Conservation (phyloP, 2,113 vertebrate species). For the Atherinomorus stipes region DNA sequence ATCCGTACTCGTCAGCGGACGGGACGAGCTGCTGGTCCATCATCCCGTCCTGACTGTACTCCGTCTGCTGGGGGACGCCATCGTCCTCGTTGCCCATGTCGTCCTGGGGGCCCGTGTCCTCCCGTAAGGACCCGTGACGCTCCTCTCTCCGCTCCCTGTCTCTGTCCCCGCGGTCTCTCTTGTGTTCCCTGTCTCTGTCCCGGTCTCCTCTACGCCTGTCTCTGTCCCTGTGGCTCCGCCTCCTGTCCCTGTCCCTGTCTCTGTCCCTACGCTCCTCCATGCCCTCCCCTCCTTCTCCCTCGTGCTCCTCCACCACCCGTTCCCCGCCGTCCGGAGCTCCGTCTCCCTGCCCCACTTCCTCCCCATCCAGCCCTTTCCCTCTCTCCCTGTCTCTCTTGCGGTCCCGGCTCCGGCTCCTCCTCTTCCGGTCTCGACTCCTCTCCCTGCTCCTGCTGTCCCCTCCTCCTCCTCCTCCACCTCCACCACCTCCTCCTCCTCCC, state of each 20-base stretch:
- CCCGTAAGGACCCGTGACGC: conserved; percentile 69
- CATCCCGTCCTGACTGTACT: conserved; percentile 87
- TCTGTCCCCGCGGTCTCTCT: conserved; percentile 81
- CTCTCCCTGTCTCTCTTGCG: conserved; percentile 86
- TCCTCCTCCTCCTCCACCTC: conserved; percentile 13
- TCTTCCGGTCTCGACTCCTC: conserved; percentile 82
- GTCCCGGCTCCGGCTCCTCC: conserved; percentile 80
- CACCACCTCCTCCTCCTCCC: background rate
- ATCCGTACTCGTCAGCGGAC: conserved; percentile 87
- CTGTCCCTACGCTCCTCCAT: conserved; percentile 71
- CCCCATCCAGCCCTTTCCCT: conserved; percentile 77
- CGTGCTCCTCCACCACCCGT: conserved; percentile 83
- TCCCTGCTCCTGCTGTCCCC: conserved; percentile 79
- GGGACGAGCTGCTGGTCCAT: conserved; percentile 86
- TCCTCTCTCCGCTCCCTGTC: conserved; percentile 83
- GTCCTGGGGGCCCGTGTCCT: conserved; percentile 77
- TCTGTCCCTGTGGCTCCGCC: conserved; percentile 80
- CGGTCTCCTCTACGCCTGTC: conserved; percentile 82
- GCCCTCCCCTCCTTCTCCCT: conserved; percentile 80
- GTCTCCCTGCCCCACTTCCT: conserved; percentile 73
- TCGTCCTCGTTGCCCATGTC: conserved; percentile 80
- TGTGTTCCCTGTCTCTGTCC: conserved; percentile 86
- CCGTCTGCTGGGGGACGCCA: conserved; percentile 65
- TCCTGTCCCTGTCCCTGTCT: conserved; percentile 82
- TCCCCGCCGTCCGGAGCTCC: conserved; percentile 59